These are phyloP conservation scores for Drosophila leonis DNA, from an alignment of 2,888 invertebrate species.

Conservation along the genomic window DNA sequence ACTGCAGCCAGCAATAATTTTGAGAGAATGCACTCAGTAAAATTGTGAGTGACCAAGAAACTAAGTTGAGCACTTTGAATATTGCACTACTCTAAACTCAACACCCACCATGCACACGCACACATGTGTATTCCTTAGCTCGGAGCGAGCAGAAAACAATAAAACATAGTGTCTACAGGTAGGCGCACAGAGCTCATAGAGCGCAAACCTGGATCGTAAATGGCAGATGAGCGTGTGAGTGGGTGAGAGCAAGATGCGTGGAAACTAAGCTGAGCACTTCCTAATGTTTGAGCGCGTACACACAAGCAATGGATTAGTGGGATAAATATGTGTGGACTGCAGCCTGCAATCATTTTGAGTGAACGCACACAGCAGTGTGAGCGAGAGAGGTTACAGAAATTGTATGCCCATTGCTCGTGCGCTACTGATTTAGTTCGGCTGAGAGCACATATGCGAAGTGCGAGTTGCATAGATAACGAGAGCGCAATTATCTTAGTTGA, in stretches of 20 bases:
- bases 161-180: background rate
- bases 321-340: background rate
- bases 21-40: background rate
- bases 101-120: background rate
- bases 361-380: background rate
- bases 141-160: background rate
- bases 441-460: background rate
- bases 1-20: background rate
- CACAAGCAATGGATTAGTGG: background rate
- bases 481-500: background rate
- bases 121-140: background rate
- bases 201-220: background rate
- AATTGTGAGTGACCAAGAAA: background rate
- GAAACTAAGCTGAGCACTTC: background rate
- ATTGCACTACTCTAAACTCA: background rate
- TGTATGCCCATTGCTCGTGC: background rate
- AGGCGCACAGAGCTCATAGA: background rate
- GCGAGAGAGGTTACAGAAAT: background rate
- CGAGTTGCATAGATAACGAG: background rate
- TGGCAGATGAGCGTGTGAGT: background rate
- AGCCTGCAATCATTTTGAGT: background rate
- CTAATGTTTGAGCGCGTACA: background rate
- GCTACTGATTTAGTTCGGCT: background rate
- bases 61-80: background rate
- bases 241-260: background rate